Percentiles rank a stretch among this genome's conserved stretches.
Evolutionary conservation across 2,113 vertebrate genomes (phyloP).

Genomic region (Petromus typicus): DNA sequence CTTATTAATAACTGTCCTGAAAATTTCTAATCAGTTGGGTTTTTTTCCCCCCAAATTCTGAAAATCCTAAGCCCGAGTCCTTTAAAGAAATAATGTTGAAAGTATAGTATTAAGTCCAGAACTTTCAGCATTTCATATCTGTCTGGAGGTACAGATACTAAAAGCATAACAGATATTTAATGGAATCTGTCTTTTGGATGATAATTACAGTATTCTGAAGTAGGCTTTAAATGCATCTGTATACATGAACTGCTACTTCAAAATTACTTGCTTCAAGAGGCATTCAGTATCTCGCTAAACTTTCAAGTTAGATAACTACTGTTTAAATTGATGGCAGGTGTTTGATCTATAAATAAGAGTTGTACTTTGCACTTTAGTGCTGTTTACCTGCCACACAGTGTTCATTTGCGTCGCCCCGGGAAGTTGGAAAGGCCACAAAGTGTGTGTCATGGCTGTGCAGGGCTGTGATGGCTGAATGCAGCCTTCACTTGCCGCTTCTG

Average conservation of each 20-base stretch:
- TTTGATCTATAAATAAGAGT: constrained; percentile 74
- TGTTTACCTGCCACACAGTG: constrained; percentile 50
- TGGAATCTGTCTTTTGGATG: constrained; percentile 74
- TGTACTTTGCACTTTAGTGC: constrained; percentile 27
- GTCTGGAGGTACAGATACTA: constrained; percentile 40
- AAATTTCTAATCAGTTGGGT: constrained; percentile 43
- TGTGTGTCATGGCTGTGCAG: background rate
- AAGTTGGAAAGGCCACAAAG: background rate
- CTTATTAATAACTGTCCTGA: constrained; percentile 55
- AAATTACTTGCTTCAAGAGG: constrained; percentile 79
- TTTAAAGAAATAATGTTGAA: constrained; percentile 74
- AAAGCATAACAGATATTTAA: constrained; percentile 71
- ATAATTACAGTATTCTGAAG: constrained; percentile 77
- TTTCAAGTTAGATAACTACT: constrained; percentile 77
- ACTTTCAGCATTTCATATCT: constrained; percentile 66
- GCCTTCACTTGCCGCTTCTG: background rate
- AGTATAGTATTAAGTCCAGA: constrained; percentile 60
- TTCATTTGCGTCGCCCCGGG: constrained; percentile 50
- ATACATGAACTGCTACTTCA: constrained; percentile 70
- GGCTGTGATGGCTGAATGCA: background rate
- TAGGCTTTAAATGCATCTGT: constrained; percentile 70
- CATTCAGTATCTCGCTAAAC: constrained; percentile 72
- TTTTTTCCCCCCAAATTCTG: constrained; percentile 55
- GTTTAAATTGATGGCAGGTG: constrained; percentile 77
- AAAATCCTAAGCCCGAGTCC: constrained; percentile 50